Evolutionary conservation across 2,797 vertebrate species (phyloP).

Genomic region (Orientallactaga sibirica): DNA sequence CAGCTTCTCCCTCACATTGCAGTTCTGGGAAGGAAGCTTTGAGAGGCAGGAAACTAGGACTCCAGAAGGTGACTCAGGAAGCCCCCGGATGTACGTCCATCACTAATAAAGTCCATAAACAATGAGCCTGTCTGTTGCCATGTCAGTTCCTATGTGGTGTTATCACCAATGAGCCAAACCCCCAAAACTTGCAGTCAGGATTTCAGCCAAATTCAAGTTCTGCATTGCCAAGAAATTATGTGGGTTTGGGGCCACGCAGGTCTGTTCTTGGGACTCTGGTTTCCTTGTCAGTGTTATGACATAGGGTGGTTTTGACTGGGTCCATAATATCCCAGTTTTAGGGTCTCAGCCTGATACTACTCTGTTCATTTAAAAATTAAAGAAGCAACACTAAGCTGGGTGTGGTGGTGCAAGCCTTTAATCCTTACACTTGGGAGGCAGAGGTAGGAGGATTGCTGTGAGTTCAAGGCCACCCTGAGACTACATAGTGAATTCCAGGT

Average conservation of each 20-base stretch:
- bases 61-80: not conserved
- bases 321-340: not conserved
- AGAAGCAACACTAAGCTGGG: not conserved
- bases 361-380: not conserved
- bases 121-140: not conserved
- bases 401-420: not conserved
- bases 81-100: not conserved
- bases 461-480: too few relatives aligned
- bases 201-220: not conserved
- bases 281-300: not conserved
- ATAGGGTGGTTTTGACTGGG: not conserved
- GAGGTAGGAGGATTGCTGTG: not conserved
- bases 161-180: not conserved
- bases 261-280: not conserved
- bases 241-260: not conserved
- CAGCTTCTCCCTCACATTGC: accelerated
- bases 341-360: not conserved
- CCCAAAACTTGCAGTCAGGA: constrained; percentile 10
- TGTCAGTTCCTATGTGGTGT: accelerated
- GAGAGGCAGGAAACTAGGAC: not conserved
- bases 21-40: not conserved
- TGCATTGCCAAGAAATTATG: not conserved
- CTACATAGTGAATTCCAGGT: too few relatives aligned
- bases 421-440: not conserved
- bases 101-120: not conserved